Percentiles rank a stretch among this genome's conserved stretches.
These are phyloP conservation scores for Thryonomys swinderianus DNA, from an alignment of 2,113 vertebrate species.

Conservation along the genomic window DNA sequence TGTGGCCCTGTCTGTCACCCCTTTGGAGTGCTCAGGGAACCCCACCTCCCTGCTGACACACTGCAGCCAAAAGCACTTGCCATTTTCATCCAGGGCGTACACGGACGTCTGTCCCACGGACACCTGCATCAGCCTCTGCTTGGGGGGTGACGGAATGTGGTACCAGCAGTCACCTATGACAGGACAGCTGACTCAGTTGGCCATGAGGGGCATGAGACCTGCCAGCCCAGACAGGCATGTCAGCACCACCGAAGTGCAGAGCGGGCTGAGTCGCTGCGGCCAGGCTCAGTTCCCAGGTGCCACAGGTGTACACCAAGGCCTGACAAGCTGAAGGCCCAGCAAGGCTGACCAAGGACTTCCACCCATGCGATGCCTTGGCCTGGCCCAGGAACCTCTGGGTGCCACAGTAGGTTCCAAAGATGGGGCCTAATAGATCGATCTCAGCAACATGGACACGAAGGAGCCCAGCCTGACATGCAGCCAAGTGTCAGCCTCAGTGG, in stretches of 20 bases:
- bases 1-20: neutral
- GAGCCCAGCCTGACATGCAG: neutral
- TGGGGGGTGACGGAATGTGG: slow-evolving; percentile 95
- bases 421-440: too few species aligned
- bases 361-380: neutral
- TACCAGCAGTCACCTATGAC: slow-evolving; percentile 95
- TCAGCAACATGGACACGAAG: neutral
- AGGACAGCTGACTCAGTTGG: neutral
- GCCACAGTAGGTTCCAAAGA: rapidly evolving
- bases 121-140: slow-evolving; percentile 95
- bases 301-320: neutral
- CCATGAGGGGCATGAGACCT: rapidly evolving
- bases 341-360: neutral
- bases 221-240: rapidly evolving
- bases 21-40: neutral
- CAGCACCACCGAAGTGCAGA: rapidly evolving
- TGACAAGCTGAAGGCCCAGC: neutral
- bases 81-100: slow-evolving; percentile 93
- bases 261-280: rapidly evolving
- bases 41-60: neutral
- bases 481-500: neutral
- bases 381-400: neutral
- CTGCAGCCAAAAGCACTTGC: slow-evolving; percentile 83
- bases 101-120: slow-evolving; percentile 95
- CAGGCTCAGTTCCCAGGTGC: neutral